Percentiles rank a stretch among this genome's conserved stretches.
These are phyloP conservation scores for Cavia porcellus DNA, from an alignment of 2,113 vertebrate species.

Conservation along the genomic window DNA sequence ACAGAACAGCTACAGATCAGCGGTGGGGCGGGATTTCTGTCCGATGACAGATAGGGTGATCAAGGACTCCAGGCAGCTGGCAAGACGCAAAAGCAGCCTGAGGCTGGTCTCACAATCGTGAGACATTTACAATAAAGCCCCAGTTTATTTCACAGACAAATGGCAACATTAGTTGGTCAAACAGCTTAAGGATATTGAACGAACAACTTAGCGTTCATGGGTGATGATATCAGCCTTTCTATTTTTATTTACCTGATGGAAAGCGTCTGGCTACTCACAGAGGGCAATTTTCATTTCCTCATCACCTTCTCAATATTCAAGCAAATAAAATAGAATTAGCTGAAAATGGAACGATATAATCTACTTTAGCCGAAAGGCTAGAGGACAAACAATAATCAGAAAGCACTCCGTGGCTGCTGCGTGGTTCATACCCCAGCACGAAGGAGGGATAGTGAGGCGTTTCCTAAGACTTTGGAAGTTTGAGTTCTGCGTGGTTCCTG, in stretches of 20 bases:
- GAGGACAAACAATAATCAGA: conserved; percentile 37
- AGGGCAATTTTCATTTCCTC: conserved; percentile 71
- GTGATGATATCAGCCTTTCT: conserved; percentile 60
- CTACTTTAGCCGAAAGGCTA: conserved; percentile 53
- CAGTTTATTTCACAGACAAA: conserved; percentile 50
- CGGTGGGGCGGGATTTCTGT: not conserved
- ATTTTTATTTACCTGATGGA: conserved; percentile 70
- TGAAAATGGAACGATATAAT: conserved; percentile 73
- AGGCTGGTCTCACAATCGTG: not conserved
- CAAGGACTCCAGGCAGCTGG: not conserved
- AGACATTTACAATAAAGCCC: conserved; percentile 44
- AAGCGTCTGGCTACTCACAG: conserved; percentile 49
- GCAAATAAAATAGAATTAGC: conserved; percentile 76
- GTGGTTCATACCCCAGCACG: not conserved
- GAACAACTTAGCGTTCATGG: conserved; percentile 55
- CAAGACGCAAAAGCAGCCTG: conserved; percentile 5
- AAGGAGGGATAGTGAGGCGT: not conserved
- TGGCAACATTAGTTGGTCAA: conserved; percentile 48
- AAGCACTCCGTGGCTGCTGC: not conserved
- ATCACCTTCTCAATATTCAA: conserved; percentile 56
- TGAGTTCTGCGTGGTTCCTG: not conserved
- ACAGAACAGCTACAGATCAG: not conserved
- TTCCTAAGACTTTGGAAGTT: not conserved
- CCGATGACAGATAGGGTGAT: conserved; percentile 27
- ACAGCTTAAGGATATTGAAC: conserved; percentile 55